These are phyloP conservation scores for Rhineura floridana DNA, from an alignment of 2,113 vertebrate species.

Conservation along the genomic window DNA sequence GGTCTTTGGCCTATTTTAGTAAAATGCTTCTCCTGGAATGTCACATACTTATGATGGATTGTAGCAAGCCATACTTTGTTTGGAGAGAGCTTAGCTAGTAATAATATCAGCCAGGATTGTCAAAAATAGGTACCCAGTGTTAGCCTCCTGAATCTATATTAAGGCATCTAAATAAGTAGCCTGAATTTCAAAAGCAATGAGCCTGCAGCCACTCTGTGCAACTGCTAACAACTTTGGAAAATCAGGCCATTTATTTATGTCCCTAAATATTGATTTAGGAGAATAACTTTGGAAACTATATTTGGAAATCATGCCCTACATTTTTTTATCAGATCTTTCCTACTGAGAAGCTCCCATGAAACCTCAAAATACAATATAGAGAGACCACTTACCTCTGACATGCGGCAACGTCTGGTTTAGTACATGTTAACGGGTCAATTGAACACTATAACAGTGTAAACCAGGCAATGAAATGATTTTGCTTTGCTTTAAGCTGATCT, in stretches of 20 bases:
- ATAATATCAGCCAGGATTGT: slow-evolving; percentile 47
- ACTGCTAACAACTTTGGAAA: slow-evolving; percentile 65
- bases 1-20: slow-evolving; percentile 55
- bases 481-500: not conserved
- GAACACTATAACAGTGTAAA: not conserved
- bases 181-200: slow-evolving; percentile 65
- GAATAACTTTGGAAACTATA: slow-evolving; percentile 67
- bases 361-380: not conserved
- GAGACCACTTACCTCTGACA: not conserved
- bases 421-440: not conserved
- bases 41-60: slow-evolving; percentile 49
- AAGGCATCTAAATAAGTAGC: slow-evolving; percentile 65
- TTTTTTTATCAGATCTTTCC: slow-evolving; percentile 52
- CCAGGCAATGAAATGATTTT: not conserved
- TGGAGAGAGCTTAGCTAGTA: slow-evolving; percentile 45
- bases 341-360: slow-evolving; percentile 17
- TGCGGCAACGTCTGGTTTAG: not conserved
- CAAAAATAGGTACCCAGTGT: slow-evolving; percentile 54
- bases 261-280: slow-evolving; percentile 67
- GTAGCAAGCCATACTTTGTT: slow-evolving; percentile 33
- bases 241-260: slow-evolving; percentile 65
- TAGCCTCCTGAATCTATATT: slow-evolving; percentile 61
- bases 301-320: slow-evolving; percentile 66
- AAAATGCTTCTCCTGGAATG: slow-evolving; percentile 35
- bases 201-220: slow-evolving; percentile 58